A percentile compares a stretch with the other conserved stretches of the same genome.
Evolutionary conservation across 2,797 vertebrate genomes (phyloP).

Genomic region (Xiphophorus birchmanni): DNA sequence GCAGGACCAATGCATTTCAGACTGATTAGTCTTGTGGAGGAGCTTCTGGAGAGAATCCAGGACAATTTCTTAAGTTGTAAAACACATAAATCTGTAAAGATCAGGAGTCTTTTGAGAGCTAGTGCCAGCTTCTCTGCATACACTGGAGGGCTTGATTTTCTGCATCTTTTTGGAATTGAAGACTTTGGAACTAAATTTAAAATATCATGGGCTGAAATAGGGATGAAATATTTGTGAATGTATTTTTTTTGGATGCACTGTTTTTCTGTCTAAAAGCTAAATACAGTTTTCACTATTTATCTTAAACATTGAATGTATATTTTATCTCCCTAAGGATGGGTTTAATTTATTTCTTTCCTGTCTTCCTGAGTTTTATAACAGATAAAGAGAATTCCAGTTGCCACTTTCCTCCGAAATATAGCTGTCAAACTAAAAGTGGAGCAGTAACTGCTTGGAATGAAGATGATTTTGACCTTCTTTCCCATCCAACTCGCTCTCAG

Average conservation of each 20-base stretch:
- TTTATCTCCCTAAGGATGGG: background rate
- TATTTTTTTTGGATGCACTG: background rate
- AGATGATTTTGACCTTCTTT: conserved; percentile 22
- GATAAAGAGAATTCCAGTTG: background rate
- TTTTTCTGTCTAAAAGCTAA: background rate
- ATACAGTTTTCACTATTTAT: background rate
- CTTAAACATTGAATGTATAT: background rate
- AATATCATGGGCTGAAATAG: background rate
- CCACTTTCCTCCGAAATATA: background rate
- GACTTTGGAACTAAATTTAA: background rate
- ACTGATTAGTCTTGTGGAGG: conserved; percentile 68
- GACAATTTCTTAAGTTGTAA: conserved; percentile 41
- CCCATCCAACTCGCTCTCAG: conserved; percentile 6
- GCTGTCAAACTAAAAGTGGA: background rate
- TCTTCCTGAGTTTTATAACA: background rate
- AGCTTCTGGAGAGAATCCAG: conserved; percentile 57
- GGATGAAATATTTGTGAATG: background rate
- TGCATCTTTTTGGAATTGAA: background rate
- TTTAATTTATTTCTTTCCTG: background rate
- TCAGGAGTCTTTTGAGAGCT: background rate
- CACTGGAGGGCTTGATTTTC: background rate
- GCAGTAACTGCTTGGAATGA: conserved; percentile 1
- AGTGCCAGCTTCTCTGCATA: background rate
- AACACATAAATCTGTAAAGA: conserved; percentile 52
- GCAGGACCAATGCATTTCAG: conserved; percentile 65